Percentiles rank a stretch among this genome's conserved stretches.
phyloP scores from a whole-genome alignment of 2,113 vertebrate genomes.

The Odontophorus gujanensis region DNA sequence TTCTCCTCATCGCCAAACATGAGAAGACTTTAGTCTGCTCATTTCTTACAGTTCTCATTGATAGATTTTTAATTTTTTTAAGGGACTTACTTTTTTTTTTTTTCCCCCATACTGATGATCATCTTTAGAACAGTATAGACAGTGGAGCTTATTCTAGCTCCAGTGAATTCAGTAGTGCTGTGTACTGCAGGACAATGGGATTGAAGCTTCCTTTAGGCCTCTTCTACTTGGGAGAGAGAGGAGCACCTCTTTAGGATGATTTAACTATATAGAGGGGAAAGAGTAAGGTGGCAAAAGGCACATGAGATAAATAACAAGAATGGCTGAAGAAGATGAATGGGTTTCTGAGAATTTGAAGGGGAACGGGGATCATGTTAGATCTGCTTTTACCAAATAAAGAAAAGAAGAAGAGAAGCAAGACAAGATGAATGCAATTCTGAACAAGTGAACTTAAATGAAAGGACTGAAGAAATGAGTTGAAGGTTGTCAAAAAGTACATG shows the following conservation, averaged over 20 bases:
- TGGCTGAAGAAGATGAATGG: not conserved
- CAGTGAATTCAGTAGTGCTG: not conserved
- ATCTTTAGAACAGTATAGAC: not conserved
- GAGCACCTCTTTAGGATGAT: not conserved
- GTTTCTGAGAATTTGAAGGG: not conserved
- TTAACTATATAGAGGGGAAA: not conserved
- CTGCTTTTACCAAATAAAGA: constrained; percentile 1
- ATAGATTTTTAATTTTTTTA: not conserved
- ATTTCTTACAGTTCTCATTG: not conserved
- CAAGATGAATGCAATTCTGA: not conserved
- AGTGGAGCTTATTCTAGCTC: not conserved
- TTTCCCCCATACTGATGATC: not conserved
- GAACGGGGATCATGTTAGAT: not conserved
- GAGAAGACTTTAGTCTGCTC: not conserved
- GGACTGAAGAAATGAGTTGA: not conserved
- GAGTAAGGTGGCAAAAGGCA: not conserved
- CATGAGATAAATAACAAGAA: fast-evolving
- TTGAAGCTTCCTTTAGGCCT: not conserved
- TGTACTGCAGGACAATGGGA: not conserved
- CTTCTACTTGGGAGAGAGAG: not conserved
- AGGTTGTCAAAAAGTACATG: not conserved
- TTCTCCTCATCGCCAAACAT: not conserved
- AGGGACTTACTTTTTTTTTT: not conserved
- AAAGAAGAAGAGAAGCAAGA: not conserved
- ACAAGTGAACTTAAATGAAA: not conserved